Percentiles rank a stretch among this genome's conserved stretches.
Conservation (phyloP, 1,140 invertebrate genomes). For the Mercenaria mercenaria region DNA sequence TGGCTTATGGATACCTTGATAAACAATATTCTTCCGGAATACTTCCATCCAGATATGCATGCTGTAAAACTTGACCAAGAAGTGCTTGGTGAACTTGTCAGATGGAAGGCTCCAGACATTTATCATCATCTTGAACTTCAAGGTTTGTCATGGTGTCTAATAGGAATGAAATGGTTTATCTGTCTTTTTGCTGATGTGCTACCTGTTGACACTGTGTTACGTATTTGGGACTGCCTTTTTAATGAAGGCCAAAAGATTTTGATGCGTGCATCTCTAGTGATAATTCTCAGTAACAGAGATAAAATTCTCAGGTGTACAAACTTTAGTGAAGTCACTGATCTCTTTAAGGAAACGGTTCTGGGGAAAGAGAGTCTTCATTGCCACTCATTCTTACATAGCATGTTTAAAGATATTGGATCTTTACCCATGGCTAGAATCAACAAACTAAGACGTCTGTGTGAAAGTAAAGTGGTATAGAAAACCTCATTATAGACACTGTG, state of each 20-base stretch:
- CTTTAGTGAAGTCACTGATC: constrained; percentile 91
- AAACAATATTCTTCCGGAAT: constrained; percentile 94
- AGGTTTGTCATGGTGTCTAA: constrained; percentile 94
- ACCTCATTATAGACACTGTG: too few species aligned
- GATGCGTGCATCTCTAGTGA: constrained; percentile 94
- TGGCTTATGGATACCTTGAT: constrained; percentile 96
- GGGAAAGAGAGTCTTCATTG: constrained; percentile 92
- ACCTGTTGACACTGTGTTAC: constrained; percentile 95
- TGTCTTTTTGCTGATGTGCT: constrained; percentile 96
- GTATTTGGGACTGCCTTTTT: constrained; percentile 98
- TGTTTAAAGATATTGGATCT: constrained; percentile 92
- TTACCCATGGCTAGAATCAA: constrained; percentile 89
- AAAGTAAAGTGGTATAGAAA: constrained; percentile 8
- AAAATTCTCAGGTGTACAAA: constrained; percentile 91
- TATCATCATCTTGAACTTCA: constrained; percentile 92
- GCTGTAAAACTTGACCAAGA: constrained; percentile 95
- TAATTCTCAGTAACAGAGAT: constrained; percentile 91
- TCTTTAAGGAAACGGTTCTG: constrained; percentile 92
- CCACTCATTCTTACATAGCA: constrained; percentile 93
- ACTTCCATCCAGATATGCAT: constrained; percentile 95
- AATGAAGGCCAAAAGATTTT: constrained; percentile 96
- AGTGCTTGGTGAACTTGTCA: constrained; percentile 94
- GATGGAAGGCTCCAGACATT: constrained; percentile 92
- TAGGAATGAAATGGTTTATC: constrained; percentile 97
- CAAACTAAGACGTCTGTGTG: constrained; percentile 62